These are phyloP conservation scores for Maniola jurtina DNA, from an alignment of 1,140 invertebrate species.

Conservation along the genomic window DNA sequence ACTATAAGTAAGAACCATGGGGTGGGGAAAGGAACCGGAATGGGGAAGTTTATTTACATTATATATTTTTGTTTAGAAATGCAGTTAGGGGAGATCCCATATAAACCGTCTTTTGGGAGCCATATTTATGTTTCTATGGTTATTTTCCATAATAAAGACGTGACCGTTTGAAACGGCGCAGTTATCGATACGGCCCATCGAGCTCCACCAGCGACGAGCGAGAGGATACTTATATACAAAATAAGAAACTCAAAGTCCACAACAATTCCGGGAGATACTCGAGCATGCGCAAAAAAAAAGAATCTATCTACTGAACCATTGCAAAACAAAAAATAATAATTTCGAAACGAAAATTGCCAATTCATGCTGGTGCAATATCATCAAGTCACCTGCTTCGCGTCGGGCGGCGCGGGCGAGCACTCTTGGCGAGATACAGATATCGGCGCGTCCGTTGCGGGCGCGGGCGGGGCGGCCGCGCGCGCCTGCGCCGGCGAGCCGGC, in stretches of 20 bases:
- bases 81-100: not conserved
- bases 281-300: conserved; percentile 38
- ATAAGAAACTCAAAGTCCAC: conserved; percentile 15
- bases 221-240: conserved; percentile 19
- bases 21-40: not conserved
- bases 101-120: not conserved
- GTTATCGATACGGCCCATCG: conserved; percentile 7
- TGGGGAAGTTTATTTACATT: conserved; percentile 2
- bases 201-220: conserved; percentile 4
- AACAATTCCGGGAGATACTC: conserved; percentile 17
- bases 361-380: conserved; percentile 31
- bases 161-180: not conserved
- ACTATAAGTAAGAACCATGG: conserved; percentile 8
- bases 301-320: conserved; percentile 32
- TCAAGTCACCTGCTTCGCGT: conserved; percentile 30
- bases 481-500: conserved; percentile 18
- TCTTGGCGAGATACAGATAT: conserved; percentile 14
- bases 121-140: not conserved
- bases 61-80: not conserved
- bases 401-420: conserved; percentile 26
- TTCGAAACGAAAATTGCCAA: conserved; percentile 39
- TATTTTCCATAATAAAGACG: not conserved
- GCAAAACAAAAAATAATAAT: conserved; percentile 28
- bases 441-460: conserved; percentile 16
- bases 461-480: conserved; percentile 14